A percentile compares a stretch with the other conserved stretches of the same genome.
Evolutionary conservation across 1,140 invertebrate genomes (phyloP).

Genomic region (Augochlora pura): DNA sequence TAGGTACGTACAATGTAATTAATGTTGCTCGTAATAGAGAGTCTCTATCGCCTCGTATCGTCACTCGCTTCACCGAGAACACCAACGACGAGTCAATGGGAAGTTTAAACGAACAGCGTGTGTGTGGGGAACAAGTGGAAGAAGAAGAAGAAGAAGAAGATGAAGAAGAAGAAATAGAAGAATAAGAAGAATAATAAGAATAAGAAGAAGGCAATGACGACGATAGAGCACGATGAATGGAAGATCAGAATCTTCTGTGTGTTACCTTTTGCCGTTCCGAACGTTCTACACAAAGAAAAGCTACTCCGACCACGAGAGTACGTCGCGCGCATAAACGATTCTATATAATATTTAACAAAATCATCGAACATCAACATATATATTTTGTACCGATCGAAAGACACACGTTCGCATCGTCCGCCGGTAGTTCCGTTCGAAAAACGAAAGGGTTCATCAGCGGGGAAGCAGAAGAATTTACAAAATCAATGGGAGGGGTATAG

Average conservation of each 20-base stretch:
- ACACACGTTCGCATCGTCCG: conserved; percentile 42
- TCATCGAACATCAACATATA: conserved; percentile 73
- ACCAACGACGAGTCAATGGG: too few species aligned
- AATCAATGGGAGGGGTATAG: not conserved
- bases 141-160: conserved; percentile 2
- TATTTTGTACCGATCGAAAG: conserved; percentile 64
- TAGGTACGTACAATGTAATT: conserved; percentile 72
- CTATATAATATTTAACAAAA: conserved; percentile 78
- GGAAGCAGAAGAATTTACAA: not conserved
- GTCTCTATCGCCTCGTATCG: conserved; percentile 23
- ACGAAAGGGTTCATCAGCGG: not conserved
- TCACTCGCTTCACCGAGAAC: conserved; percentile 11
- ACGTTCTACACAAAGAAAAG: conserved; percentile 16
- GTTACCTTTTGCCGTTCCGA: not conserved
- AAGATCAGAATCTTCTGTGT: conserved; percentile 17
- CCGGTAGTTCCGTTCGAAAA: not conserved
- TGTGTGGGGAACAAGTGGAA: not conserved
- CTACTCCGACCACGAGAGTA: conserved; percentile 44
- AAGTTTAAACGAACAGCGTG: not conserved
- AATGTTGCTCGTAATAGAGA: conserved; percentile 31
- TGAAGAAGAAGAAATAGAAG: conserved; percentile 1
- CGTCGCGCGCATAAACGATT: conserved; percentile 67
- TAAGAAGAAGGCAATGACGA: not conserved
- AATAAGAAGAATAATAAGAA: conserved; percentile 1
- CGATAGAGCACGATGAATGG: not conserved